Percentiles rank a stretch among this genome's conserved stretches.
phyloP scores from a whole-genome alignment of 2,888 invertebrate genomes.

The Lampropteryx suffumata region DNA sequence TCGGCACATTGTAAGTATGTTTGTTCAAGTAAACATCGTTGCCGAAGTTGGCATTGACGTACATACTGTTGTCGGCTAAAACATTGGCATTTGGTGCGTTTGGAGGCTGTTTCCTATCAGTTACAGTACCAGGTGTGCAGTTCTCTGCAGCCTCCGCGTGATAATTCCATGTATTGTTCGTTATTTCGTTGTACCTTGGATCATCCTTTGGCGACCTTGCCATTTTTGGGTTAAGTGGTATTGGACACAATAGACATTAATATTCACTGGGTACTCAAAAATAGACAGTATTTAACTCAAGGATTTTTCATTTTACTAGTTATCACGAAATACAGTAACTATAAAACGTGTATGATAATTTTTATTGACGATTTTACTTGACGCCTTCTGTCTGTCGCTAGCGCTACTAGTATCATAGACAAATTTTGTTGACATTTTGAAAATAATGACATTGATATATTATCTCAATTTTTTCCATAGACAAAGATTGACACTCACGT shows the following conservation, averaged over 20 bases:
- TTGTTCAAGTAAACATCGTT: conserved; percentile 73
- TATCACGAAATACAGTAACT: conserved; percentile 47
- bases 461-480: too few species aligned
- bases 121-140: conserved; percentile 60
- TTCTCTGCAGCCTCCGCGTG: conserved; percentile 66
- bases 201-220: conserved; percentile 81
- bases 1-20: conserved; percentile 59
- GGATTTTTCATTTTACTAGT: conserved; percentile 64
- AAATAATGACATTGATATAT: too few species aligned
- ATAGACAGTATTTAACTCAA: conserved; percentile 49
- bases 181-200: conserved; percentile 71
- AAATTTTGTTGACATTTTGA: too few species aligned
- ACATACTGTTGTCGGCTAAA: conserved; percentile 65
- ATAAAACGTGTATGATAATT: conserved; percentile 64
- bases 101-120: conserved; percentile 61
- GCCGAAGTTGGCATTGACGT: conserved; percentile 57
- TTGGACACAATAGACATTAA: conserved; percentile 49
- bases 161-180: conserved; percentile 76
- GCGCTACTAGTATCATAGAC: too few species aligned
- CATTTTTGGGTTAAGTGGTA: conserved; percentile 69
- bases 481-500: too few species aligned
- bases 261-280: conserved; percentile 37
- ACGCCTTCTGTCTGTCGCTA: background rate
- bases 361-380: conserved; percentile 60
- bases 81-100: conserved; percentile 53